Base-by-base conservation (phyloP, 92 coral and sea anemone species). In the Scolanthus callimorphus region DNA sequence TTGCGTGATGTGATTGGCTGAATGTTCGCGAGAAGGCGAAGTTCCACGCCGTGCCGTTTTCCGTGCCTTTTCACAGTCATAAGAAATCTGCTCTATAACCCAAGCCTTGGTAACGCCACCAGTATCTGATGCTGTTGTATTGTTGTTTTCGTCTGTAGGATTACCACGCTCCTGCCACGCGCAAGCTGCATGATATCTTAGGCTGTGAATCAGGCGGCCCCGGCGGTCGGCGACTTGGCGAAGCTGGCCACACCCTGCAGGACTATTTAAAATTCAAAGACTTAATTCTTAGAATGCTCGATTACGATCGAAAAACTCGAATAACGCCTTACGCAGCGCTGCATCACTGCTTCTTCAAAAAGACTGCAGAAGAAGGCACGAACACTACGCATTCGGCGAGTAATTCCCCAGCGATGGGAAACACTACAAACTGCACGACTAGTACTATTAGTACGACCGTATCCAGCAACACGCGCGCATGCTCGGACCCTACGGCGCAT, bases 181-280 rank as follows among this genome's bases (percentile, higher is more conserved):
- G 96, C 62, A 94, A 89, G 63, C 84, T 94, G n/a, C 96, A 94
- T 76, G 91, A 94, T 48, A 69, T 94, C 37, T 62, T 94, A 53
- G 99, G 99, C 66, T 94, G 99, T 56, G 99, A 94, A 65, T 75
- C 94, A 10, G 99, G 99, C 29, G 99, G 99, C 34, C 99, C 99
- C 23, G 96, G 99, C 49, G 99, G 99, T 1, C 84, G 99, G 27
- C 68, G 99, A 27, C 85, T 76, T 24, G 96, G 99, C 25, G 99
- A 94, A 31, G 85, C 89, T 49, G 99, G 99, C 10, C 99, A 94
- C 54, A 48, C 85, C 2, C 65, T 84, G n/a, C 96, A 94, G 70
- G 99, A 94, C 85, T 94, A 94, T 59, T 73, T 94, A 61, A 94
- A 94, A 89, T 94, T 94, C 75, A 85, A 77, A 55, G 99, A 94